These are phyloP conservation scores for Adelosebastes latens DNA, from an alignment of 2,797 vertebrate species.

Conservation along the genomic window DNA sequence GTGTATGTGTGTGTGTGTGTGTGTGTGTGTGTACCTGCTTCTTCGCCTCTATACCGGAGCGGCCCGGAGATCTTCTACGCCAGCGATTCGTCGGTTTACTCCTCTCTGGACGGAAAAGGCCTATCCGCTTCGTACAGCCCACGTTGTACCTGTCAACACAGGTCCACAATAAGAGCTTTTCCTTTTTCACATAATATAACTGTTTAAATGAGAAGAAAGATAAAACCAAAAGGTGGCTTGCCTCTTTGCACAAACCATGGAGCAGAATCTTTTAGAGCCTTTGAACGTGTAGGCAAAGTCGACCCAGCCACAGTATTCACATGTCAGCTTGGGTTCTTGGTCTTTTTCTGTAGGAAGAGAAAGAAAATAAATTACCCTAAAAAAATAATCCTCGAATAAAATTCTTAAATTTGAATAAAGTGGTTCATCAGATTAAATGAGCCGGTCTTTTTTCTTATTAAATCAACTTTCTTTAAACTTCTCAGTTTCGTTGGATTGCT, in stretches of 20 bases:
- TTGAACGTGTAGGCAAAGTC: conserved; percentile 98
- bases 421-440: no score
- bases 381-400: no score
- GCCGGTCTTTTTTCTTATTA: no score
- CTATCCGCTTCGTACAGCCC: conserved; percentile 94
- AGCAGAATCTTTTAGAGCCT: conserved; percentile 96
- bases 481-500: no score
- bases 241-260: conserved; percentile 98
- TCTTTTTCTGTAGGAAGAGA: conserved; percentile 83
- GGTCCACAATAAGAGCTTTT: background rate
- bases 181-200: background rate
- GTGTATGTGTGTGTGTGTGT: background rate
- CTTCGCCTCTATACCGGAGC: conserved; percentile 86
- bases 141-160: conserved; percentile 91
- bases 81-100: conserved; percentile 87
- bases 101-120: conserved; percentile 92
- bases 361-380: background rate
- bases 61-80: conserved; percentile 82
- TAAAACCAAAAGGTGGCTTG: conserved; percentile 47
- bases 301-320: conserved; percentile 95
- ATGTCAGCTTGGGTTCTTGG: conserved; percentile 93
- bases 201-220: background rate
- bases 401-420: no score
- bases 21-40: conserved; percentile 86
- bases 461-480: no score